These are phyloP conservation scores for Epistrophe grossulariae DNA, from an alignment of 2,888 invertebrate species.

Conservation along the genomic window DNA sequence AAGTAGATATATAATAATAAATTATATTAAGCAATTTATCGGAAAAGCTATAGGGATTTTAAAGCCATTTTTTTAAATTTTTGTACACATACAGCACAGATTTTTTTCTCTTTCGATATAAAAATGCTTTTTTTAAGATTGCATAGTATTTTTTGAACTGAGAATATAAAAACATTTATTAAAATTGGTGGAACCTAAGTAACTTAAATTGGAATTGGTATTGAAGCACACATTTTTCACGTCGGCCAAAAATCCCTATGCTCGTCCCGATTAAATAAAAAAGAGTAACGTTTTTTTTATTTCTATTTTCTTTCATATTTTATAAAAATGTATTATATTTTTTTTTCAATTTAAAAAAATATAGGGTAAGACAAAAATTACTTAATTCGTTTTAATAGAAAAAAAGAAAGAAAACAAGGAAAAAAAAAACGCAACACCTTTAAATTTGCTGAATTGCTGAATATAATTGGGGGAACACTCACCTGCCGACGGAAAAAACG, in stretches of 20 bases:
- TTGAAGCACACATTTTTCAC: slow-evolving; percentile 79
- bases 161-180: slow-evolving; percentile 25
- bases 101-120: slow-evolving; percentile 72
- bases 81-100: slow-evolving; percentile 68
- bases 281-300: slow-evolving; percentile 70
- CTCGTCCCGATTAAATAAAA: slow-evolving; percentile 82
- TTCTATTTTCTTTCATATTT: slow-evolving; percentile 61
- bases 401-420: slow-evolving; percentile 74
- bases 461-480: slow-evolving; percentile 77
- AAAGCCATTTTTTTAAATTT: slow-evolving; percentile 82
- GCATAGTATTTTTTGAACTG: slow-evolving; percentile 62
- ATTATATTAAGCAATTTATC: slow-evolving; percentile 78
- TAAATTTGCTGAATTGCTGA: slow-evolving; percentile 75
- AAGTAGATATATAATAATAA: slow-evolving; percentile 24
- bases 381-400: slow-evolving; percentile 64
- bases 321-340: slow-evolving; percentile 52
- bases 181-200: slow-evolving; percentile 60
- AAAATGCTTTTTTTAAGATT: slow-evolving; percentile 66
- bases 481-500: slow-evolving; percentile 81
- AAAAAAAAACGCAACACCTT: slow-evolving; percentile 76
- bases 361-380: slow-evolving; percentile 43
- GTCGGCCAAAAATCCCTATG: slow-evolving; percentile 85
- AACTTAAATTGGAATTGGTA: slow-evolving; percentile 54
- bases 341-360: slow-evolving; percentile 38
- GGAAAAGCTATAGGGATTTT: slow-evolving; percentile 85